Evolutionary conservation across 1,140 invertebrate genomes (phyloP).

Genomic region (Hyphantria cunea): DNA sequence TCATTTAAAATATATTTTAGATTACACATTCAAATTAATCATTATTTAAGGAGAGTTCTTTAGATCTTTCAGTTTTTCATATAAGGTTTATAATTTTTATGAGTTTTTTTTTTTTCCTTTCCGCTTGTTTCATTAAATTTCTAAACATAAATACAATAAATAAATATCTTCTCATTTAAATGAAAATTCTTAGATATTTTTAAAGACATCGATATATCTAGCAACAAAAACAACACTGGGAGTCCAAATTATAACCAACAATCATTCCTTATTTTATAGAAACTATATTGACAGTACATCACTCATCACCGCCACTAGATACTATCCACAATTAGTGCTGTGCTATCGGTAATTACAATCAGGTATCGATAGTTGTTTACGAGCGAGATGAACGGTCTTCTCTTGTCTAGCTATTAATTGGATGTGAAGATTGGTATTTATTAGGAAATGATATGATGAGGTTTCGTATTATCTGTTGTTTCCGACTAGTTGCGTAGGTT

Average conservation of each 20-base stretch:
- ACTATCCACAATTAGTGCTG: conserved; percentile 54
- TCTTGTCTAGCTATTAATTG: conserved; percentile 35
- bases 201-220: too few relatives aligned
- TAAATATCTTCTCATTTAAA: too few relatives aligned
- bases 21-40: too few relatives aligned
- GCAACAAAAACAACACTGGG: neutral
- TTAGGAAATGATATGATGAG: conserved; percentile 21
- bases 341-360: conserved; percentile 70
- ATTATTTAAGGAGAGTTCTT: too few relatives aligned
- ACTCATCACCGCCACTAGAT: conserved; percentile 40
- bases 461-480: conserved; percentile 9
- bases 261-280: conserved; percentile 9
- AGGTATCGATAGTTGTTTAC: conserved; percentile 34
- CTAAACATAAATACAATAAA: too few relatives aligned
- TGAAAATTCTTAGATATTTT: too few relatives aligned
- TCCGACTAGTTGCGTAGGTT: neutral
- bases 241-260: neutral
- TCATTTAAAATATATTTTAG: too few relatives aligned
- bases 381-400: conserved; percentile 44
- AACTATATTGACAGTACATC: conserved; percentile 29
- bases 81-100: too few relatives aligned
- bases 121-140: too few relatives aligned
- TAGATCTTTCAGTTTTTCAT: too few relatives aligned
- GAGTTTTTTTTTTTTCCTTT: too few relatives aligned
- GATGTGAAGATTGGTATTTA: conserved; percentile 32